Evolutionary conservation across 2,113 vertebrate species (phyloP).

Genomic region (Microtus richardsoni): DNA sequence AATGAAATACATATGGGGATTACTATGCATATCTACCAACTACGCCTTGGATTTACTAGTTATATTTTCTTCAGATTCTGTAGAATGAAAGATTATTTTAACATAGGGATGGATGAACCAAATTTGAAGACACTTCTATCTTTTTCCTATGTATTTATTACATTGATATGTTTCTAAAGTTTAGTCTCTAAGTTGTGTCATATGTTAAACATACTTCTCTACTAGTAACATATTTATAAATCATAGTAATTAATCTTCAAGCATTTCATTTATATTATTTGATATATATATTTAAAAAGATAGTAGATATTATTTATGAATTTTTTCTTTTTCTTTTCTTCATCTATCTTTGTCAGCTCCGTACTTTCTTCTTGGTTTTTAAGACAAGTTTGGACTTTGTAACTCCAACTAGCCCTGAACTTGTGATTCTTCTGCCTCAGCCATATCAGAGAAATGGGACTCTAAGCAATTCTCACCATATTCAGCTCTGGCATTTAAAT

Average conservation of each 20-base stretch:
- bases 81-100: neutral
- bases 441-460: too few relatives aligned
- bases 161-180: neutral
- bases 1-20: neutral
- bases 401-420: neutral
- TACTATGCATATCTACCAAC: neutral
- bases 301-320: neutral
- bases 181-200: neutral
- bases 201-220: neutral
- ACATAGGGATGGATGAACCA: neutral
- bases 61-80: neutral
- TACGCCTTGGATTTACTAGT: neutral
- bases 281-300: neutral
- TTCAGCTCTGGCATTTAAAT: too few relatives aligned
- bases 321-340: neutral
- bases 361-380: neutral
- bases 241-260: neutral
- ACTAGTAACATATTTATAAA: neutral
- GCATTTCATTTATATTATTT: neutral
- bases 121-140: neutral
- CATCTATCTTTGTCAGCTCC: neutral
- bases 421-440: neutral
- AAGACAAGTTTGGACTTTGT: neutral
- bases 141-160: neutral
- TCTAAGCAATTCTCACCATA: neutral